A percentile compares a stretch with the other conserved stretches of the same genome.
Evolutionary conservation across 1,140 invertebrate genomes (phyloP).

Genomic region (Bombus haemorrhoidalis): DNA sequence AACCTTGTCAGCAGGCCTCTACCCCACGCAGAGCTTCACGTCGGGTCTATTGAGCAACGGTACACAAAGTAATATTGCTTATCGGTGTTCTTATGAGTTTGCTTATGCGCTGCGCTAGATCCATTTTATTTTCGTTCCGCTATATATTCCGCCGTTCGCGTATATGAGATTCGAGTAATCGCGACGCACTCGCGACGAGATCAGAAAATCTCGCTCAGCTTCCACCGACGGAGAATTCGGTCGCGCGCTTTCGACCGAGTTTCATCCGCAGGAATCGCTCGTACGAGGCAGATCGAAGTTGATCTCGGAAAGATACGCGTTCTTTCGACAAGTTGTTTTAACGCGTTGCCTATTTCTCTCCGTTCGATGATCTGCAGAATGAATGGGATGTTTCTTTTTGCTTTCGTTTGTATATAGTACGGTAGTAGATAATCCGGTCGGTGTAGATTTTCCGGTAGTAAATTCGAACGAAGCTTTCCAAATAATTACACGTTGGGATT

Average conservation of each 20-base stretch:
- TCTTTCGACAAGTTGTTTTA: background rate
- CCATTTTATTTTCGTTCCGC: no score
- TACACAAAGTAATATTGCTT: conserved; percentile 82
- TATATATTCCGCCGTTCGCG: no score
- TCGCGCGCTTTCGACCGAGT: no score
- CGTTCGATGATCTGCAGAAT: background rate
- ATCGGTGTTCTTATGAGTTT: conserved; percentile 70
- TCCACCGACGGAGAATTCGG: no score
- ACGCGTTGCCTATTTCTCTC: background rate
- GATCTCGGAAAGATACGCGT: background rate
- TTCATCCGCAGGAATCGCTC: no score
- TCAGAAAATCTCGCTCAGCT: no score
- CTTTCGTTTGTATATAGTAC: background rate
- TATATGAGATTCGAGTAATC: background rate
- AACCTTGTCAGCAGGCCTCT: conserved; percentile 79
- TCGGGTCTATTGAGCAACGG: conserved; percentile 82
- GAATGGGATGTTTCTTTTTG: background rate
- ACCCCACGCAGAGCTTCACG: conserved; percentile 82
- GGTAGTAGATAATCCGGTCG: background rate
- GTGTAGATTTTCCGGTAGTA: background rate
- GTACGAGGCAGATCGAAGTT: background rate
- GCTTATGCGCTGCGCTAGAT: background rate
- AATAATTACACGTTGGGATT: background rate
- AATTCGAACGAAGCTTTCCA: background rate
- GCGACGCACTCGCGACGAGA: background rate